A percentile compares a stretch with the other conserved stretches of the same genome.
phyloP scores from a whole-genome alignment of 1,140 invertebrate species.

The Lepeophtheirus salmonis region DNA sequence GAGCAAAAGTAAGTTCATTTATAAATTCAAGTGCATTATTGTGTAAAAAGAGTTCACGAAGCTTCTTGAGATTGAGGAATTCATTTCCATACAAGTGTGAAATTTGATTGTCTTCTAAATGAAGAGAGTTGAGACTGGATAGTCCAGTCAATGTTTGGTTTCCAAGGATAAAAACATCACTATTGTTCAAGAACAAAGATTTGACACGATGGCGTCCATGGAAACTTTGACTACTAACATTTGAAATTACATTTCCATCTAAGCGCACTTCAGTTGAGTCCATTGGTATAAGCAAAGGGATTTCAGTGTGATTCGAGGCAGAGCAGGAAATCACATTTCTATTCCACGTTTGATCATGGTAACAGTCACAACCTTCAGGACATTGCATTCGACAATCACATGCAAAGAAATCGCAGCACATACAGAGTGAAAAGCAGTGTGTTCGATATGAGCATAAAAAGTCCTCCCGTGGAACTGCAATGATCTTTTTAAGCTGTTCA shows the following conservation, averaged over 20 bases:
- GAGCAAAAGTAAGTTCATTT: constrained; percentile 60
- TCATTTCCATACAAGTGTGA: constrained; percentile 59
- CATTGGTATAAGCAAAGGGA: constrained; percentile 71
- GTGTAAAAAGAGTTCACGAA: constrained; percentile 67
- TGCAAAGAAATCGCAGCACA: constrained; percentile 82
- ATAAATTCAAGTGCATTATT: constrained; percentile 63
- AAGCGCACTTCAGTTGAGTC: constrained; percentile 77
- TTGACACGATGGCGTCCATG: constrained; percentile 70
- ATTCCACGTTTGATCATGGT: constrained; percentile 78
- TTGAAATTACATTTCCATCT: constrained; percentile 68
- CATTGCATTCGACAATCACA: constrained; percentile 75
- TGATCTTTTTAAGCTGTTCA: not conserved
- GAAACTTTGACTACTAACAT: constrained; percentile 68
- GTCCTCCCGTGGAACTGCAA: constrained; percentile 34
- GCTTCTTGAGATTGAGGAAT: constrained; percentile 48
- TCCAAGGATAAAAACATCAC: constrained; percentile 57
- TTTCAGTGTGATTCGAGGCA: constrained; percentile 48
- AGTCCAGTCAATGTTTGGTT: constrained; percentile 78
- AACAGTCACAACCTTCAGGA: constrained; percentile 76
- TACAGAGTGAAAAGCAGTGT: constrained; percentile 77
- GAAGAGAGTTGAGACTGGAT: constrained; percentile 39
- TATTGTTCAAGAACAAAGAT: constrained; percentile 67
- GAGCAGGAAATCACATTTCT: constrained; percentile 78
- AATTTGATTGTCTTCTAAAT: constrained; percentile 65
- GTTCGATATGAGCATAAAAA: constrained; percentile 77